A percentile compares a stretch with the other conserved stretches of the same genome.
Conservation (phyloP, 2,888 invertebrate species). For the Liopterus haemorrhoidalis region DNA sequence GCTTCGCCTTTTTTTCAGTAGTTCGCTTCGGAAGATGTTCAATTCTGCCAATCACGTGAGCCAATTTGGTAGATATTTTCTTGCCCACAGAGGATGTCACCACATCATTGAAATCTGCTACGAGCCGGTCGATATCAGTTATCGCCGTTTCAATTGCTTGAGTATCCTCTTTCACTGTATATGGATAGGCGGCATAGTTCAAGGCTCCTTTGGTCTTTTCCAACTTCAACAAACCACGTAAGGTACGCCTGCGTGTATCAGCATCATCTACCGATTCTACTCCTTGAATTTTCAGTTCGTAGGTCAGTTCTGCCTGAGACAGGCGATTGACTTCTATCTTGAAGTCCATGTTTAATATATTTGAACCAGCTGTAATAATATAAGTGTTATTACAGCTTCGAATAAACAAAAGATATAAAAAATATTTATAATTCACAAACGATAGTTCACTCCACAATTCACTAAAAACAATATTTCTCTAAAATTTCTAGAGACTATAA, state of each 20-base stretch:
- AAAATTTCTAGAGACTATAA: too few species aligned
- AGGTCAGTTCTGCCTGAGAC: neutral
- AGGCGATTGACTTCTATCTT: slow-evolving; percentile 4
- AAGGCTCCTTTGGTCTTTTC: neutral
- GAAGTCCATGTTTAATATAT: too few species aligned
- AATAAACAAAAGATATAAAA: too few species aligned
- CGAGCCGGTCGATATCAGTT: neutral
- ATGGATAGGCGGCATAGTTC: neutral
- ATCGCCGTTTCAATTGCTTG: neutral
- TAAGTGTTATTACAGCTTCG: too few species aligned
- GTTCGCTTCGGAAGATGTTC: neutral
- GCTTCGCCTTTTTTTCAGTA: neutral
- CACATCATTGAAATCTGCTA: neutral
- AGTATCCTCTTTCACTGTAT: neutral
- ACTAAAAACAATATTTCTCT: too few species aligned
- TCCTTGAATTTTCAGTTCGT: slow-evolving; percentile 4
- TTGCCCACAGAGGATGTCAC: neutral
- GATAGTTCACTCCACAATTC: too few species aligned
- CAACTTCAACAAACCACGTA: neutral
- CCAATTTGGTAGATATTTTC: slow-evolving; percentile 1
- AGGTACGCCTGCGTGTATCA: neutral
- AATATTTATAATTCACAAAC: too few species aligned
- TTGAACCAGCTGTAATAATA: too few species aligned
- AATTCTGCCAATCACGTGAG: neutral
- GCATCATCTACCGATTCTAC: neutral